Percentiles rank a stretch among this genome's conserved stretches.
phyloP scores from a whole-genome alignment of 2,797 vertebrate species.

The Myoxocephalus aenaeus region DNA sequence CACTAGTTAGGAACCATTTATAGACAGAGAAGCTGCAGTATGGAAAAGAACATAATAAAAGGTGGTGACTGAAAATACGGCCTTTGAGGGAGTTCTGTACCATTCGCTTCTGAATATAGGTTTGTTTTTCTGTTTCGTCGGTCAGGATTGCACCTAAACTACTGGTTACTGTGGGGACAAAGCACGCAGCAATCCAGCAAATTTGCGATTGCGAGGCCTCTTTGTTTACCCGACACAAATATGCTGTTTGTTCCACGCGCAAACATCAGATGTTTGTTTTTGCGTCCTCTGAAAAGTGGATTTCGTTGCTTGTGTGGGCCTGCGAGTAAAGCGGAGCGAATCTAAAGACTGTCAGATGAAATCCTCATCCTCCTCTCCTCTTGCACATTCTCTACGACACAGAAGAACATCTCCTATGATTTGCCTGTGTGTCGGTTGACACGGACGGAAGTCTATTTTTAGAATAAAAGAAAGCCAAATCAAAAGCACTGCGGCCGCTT shows the following conservation, averaged over 20 bases:
- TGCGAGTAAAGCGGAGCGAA: background rate
- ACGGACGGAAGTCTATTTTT: slow-evolving; percentile 51
- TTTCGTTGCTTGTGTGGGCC: slow-evolving; percentile 8
- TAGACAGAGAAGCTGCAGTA: slow-evolving; percentile 61
- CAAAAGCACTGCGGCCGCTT: slow-evolving; percentile 25
- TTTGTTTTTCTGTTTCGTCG: slow-evolving; percentile 38
- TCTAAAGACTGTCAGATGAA: slow-evolving; percentile 37
- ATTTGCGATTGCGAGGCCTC: slow-evolving; percentile 6
- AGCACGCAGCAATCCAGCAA: slow-evolving; percentile 10
- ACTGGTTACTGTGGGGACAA: slow-evolving; percentile 8
- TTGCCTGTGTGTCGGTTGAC: slow-evolving; percentile 31
- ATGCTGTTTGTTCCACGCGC: slow-evolving; percentile 12
- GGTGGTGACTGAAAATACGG: slow-evolving; percentile 55
- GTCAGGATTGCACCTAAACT: slow-evolving; percentile 38
- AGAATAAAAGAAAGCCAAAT: slow-evolving; percentile 47
- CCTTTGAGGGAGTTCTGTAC: slow-evolving; percentile 11
- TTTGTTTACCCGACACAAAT: slow-evolving; percentile 27
- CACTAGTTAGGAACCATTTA: slow-evolving; percentile 73
- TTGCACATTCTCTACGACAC: slow-evolving; percentile 14
- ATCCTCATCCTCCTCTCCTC: slow-evolving; percentile 17
- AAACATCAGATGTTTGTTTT: slow-evolving; percentile 13
- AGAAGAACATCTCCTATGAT: slow-evolving; percentile 21
- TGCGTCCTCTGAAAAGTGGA: slow-evolving; percentile 10
- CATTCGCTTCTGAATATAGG: slow-evolving; percentile 38
- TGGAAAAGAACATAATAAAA: slow-evolving; percentile 67